Evolutionary conservation across 2,797 vertebrate species (phyloP), one percentile per base, ranked within the genome.

Genomic region (Setipinna tenuifilis): DNA sequence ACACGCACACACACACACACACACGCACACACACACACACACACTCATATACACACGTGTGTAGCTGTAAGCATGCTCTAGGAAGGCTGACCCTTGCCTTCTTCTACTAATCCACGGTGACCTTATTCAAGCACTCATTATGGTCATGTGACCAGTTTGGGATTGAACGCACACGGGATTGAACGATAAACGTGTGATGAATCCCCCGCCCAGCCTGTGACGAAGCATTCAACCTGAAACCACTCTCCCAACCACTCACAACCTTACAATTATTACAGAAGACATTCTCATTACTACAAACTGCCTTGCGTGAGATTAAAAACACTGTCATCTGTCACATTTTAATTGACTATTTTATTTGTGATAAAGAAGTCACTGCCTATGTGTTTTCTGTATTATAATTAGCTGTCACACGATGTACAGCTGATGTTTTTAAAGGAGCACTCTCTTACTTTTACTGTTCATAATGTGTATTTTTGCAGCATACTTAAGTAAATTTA

Each of bases 51-150:
- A 62, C 61, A 78, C 35, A 12, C 28, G 71, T 75, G 65, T 17
- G 28, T 12, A 44, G 31, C 71, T 41, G 31, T 78, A 78, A 35
- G 71, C 71, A 78, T 21, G 35, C 71, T 19, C 71, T 25, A 44
- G 7, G 44, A 78, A 17, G 35, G 17, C 71, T 78, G 16, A 78
- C 71, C 71, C 71, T 44, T 78, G 71, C 16, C 71, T 78, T 78
- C 17, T 7, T 41, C 17, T 78, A 21, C 19, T 78, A 78, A 78
- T 78, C 71, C 71, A 78, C 17, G 17, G 16, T 44, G 71, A 78
- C 71, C 31, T 78, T 78, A 78, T 78, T 78, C 71, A 35, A 71
- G 31, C 68, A 6, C 68, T 71, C 68, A 71, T 35, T 71, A 71
- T 9, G 41, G 16, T 78, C 71, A 78, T 21, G 35, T 78, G 71